These are phyloP conservation scores for Margarornis squamiger DNA, from an alignment of 2,797 vertebrate genomes.

Conservation along the genomic window DNA sequence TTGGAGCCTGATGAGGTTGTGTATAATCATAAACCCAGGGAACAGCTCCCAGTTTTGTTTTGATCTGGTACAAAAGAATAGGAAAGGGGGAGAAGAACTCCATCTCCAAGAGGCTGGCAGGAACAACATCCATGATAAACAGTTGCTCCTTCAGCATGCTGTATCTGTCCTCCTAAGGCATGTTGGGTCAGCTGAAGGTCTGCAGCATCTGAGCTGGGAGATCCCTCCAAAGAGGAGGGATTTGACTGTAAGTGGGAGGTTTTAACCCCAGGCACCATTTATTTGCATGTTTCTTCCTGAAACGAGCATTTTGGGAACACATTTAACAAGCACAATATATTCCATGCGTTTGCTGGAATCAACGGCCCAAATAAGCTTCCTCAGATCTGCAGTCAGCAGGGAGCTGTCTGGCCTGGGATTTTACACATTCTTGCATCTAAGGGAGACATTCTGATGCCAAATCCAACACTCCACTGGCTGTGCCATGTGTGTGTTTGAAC, in stretches of 20 bases:
- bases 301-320: constrained; percentile 61
- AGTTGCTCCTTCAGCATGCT: constrained; percentile 44
- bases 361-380: constrained; percentile 44
- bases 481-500: background rate
- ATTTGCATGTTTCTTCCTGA: constrained; percentile 61
- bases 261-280: constrained; percentile 60
- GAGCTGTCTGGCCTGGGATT: constrained; percentile 59
- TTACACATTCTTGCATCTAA: constrained; percentile 63
- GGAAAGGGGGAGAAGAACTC: background rate
- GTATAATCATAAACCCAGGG: background rate
- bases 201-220: constrained; percentile 47
- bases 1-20: background rate
- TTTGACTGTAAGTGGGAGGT: constrained; percentile 65
- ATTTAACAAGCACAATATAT: constrained; percentile 62
- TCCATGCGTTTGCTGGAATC: constrained; percentile 56
- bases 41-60: background rate
- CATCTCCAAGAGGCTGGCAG: background rate
- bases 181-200: constrained; percentile 50
- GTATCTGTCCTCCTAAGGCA: background rate
- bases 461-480: constrained; percentile 9
- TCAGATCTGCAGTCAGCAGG: constrained; percentile 60
- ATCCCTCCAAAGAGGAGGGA: constrained; percentile 61
- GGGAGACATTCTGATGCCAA: constrained; percentile 37
- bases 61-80: background rate
- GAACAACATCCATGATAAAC: background rate